A percentile compares a stretch with the other conserved stretches of the same genome.
These are phyloP conservation scores for Aphaenogaster rudis DNA, from an alignment of 1,140 invertebrate species.

Conservation along the genomic window DNA sequence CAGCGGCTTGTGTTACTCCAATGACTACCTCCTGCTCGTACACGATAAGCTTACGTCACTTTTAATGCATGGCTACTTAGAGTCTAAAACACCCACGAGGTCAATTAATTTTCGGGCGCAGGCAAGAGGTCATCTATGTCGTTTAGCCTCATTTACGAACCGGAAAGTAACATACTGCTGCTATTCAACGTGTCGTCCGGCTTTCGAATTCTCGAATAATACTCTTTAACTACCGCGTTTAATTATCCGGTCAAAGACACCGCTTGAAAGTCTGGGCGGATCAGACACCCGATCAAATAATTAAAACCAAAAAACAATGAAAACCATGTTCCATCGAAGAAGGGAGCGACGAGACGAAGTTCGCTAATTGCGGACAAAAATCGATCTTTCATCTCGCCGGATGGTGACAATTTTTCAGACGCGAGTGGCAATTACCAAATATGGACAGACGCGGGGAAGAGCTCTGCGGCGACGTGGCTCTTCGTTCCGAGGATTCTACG, in stretches of 20 bases:
- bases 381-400: neutral
- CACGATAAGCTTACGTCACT: slow-evolving; percentile 47
- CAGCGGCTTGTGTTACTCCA: neutral
- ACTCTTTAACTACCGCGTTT: neutral
- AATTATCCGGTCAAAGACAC: neutral
- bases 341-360: neutral
- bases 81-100: slow-evolving; percentile 30
- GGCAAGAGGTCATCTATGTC: slow-evolving; percentile 23
- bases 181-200: neutral
- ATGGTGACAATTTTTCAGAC: neutral
- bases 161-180: neutral
- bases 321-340: neutral
- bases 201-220: slow-evolving; percentile 11
- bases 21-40: slow-evolving; percentile 16
- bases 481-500: neutral
- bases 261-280: neutral
- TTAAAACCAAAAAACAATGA: neutral
- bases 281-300: neutral
- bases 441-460: neutral
- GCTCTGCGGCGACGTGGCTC: neutral
- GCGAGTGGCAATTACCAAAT: neutral
- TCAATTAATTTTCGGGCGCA: slow-evolving; percentile 33
- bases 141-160: slow-evolving; percentile 26
- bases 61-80: slow-evolving; percentile 37
- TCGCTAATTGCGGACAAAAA: neutral